Conservation (phyloP, 2,888 invertebrate genomes). For the Rhamnusium bicolor region DNA sequence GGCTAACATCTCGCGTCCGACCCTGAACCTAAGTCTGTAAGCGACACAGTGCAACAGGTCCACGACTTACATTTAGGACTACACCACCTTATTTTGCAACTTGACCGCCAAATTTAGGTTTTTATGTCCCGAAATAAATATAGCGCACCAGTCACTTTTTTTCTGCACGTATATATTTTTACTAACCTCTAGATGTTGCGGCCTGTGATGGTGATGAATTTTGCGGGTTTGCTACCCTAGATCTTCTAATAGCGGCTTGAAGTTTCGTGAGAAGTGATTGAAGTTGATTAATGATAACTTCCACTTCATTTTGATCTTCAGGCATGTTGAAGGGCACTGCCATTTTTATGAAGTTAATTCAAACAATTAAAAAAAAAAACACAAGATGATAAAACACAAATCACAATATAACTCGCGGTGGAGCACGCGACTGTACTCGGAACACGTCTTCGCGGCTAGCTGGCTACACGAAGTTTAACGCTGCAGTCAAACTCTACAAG, state of each 20-base stretch:
- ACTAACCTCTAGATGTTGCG: conserved; percentile 40
- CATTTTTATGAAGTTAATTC: conserved; percentile 56
- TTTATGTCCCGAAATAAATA: conserved; percentile 10
- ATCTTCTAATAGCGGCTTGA: conserved; percentile 52
- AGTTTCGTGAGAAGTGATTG: conserved; percentile 57
- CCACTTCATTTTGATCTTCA: conserved; percentile 64
- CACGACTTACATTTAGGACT: conserved; percentile 48
- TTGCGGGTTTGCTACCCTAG: conserved; percentile 36
- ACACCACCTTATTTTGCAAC: conserved; percentile 21
- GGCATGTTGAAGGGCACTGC: conserved; percentile 69
- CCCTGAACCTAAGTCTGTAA: conserved; percentile 61
- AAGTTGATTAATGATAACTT: conserved; percentile 61
- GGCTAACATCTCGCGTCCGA: conserved; percentile 59
- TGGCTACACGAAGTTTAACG: conserved; percentile 58
- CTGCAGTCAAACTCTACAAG: conserved; percentile 41
- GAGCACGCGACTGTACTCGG: conserved; percentile 38
- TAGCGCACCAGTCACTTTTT: conserved; percentile 9
- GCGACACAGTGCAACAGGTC: conserved; percentile 65
- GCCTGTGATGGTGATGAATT: conserved; percentile 18
- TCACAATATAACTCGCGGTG: conserved; percentile 47
- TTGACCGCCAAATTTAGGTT: conserved; percentile 7
- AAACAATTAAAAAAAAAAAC: conserved; percentile 35
- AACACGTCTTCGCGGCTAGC: conserved; percentile 57
- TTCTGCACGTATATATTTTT: neutral
- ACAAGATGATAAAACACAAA: conserved; percentile 45